phyloP scores from a whole-genome alignment of 2,797 vertebrate genomes.

The Enteromius treurensis region DNA sequence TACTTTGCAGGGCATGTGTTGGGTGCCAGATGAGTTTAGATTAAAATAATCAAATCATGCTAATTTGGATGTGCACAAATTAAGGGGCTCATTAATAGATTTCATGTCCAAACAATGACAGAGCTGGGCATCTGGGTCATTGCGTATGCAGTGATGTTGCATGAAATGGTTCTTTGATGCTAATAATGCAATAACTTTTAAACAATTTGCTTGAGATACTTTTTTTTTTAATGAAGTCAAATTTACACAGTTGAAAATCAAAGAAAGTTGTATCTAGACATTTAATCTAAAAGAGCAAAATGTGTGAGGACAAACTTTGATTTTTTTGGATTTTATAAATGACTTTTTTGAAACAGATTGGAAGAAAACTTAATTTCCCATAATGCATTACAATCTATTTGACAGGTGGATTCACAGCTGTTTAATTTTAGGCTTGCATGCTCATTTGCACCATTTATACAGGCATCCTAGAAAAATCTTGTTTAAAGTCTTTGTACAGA shows the following conservation, averaged over 20 bases:
- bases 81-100: not conserved
- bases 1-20: conserved; percentile 19
- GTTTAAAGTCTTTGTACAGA: not conserved
- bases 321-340: not conserved
- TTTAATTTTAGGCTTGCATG: conserved; percentile 11
- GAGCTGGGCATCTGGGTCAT: not conserved
- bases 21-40: not conserved
- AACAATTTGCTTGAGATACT: not conserved
- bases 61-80: conserved; percentile 25
- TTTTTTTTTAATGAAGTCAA: not conserved
- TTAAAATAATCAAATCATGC: conserved; percentile 14
- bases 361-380: not conserved
- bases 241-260: not conserved
- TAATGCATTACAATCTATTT: not conserved
- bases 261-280: not conserved
- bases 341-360: not conserved
- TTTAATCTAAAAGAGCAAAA: not conserved
- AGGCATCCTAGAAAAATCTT: not conserved
- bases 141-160: not conserved
- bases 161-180: not conserved
- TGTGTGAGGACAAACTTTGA: not conserved
- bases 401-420: not conserved
- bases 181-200: conserved; percentile 1
- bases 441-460: conserved; percentile 8
- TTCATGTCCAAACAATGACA: not conserved